Base-by-base conservation (phyloP, 2,797 vertebrate species). In the Danio kyathit region DNA sequence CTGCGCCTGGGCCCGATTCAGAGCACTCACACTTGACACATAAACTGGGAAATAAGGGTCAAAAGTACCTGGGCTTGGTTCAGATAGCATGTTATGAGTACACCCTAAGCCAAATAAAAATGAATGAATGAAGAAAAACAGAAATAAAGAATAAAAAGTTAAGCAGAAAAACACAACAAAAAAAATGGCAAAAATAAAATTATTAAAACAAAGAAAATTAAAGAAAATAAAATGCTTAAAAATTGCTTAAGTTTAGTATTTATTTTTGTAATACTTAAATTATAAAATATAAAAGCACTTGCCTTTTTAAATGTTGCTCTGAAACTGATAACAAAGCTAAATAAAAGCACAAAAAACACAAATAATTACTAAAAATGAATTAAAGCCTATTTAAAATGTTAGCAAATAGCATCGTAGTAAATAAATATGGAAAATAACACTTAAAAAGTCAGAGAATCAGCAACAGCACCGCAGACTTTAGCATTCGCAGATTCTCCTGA, bases 401-500 rank as follows among this genome's bases (percentile, higher is more conserved):
- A 69, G 51, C 13, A 69, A 67, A 29, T 51, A n/a, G 19, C 51
- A 10, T 51, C 29, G 16, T 29, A 29, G 2, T 49, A 16, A 29
- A 38, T 16, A 10, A 38, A 69, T 49, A 0, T 21, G 8, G 5
- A 49, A 29, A 49, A n/a, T 40, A 29, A 0, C 38, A 19, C 40
- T 41, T 29, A n/a, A 7, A 56, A 81, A 0, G 17, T 7, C 57
- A 29, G 21, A 10, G 8, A 21, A 52, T 11, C 29, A 51, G 54
- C 43, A 51, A 79, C 14, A 70, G 7, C 16, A 17, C 7, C 70
- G 54, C n/a, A 60, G 38, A 61, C 41, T 44, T 56, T 29, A 29
- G 9, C 46, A 13, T 54, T 79, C 67, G 69, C 12, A 56, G 49
- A 77, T 64, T 56, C n/a, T 41, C 67, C 57, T 66, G 46, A 77